Percentiles rank a stretch among this genome's conserved stretches.
Evolutionary conservation across 2,113 vertebrate genomes (phyloP).

Genomic region (Megaleporinus macrocephalus): DNA sequence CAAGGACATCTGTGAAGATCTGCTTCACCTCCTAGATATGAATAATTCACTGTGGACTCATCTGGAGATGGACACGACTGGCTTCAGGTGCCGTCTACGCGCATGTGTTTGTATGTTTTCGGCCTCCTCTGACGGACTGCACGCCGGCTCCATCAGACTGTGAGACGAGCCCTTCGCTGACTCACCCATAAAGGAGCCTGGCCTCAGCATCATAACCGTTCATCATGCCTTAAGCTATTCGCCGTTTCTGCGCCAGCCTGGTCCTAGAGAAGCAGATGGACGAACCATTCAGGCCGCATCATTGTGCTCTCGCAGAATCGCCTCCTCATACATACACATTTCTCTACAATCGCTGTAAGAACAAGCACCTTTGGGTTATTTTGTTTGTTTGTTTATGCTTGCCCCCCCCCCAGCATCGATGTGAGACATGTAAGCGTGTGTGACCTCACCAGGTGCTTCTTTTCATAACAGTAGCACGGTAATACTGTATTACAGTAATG

Average conservation of each 20-base stretch:
- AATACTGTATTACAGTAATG: slow-evolving; percentile 28
- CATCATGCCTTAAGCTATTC: slow-evolving; percentile 47
- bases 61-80: not conserved
- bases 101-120: not conserved
- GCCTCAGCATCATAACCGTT: not conserved
- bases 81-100: not conserved
- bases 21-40: not conserved
- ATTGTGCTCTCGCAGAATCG: slow-evolving; percentile 3
- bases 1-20: not conserved
- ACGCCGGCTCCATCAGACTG: not conserved
- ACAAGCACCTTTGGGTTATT: not conserved
- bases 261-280: not conserved
- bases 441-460: slow-evolving; percentile 24
- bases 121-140: not conserved
- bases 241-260: not conserved
- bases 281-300: not conserved
- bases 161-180: not conserved
- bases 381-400: not conserved
- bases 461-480: slow-evolving; percentile 26
- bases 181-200: not conserved
- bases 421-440: not conserved
- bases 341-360: not conserved
- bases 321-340: not conserved
- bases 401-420: not conserved
- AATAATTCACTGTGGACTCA: not conserved